These are phyloP conservation scores for Drosophila sturtevanti DNA, from an alignment of 1,140 invertebrate genomes.

Conservation along the genomic window DNA sequence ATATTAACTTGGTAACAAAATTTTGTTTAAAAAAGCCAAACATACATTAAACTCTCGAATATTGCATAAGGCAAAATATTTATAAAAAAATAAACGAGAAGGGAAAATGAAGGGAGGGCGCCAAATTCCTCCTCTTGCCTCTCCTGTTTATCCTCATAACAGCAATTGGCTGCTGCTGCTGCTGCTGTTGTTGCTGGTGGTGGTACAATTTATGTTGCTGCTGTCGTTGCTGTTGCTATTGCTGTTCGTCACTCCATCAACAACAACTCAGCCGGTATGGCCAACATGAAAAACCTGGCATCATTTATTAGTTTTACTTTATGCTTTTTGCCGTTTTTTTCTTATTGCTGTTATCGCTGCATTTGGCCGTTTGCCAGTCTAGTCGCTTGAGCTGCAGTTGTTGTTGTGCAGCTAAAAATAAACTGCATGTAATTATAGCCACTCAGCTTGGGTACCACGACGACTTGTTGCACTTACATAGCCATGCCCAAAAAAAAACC, in stretches of 20 bases:
- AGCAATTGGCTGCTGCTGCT: slow-evolving; percentile 5
- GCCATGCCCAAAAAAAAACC: slow-evolving; percentile 45
- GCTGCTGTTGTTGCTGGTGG: neutral
- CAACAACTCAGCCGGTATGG: slow-evolving; percentile 37
- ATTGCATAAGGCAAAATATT: slow-evolving; percentile 61
- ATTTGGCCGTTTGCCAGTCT: slow-evolving; percentile 55
- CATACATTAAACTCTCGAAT: slow-evolving; percentile 15
- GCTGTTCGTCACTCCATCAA: slow-evolving; percentile 50
- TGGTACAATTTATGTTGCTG: slow-evolving; percentile 13
- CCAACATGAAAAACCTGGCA: slow-evolving; percentile 58
- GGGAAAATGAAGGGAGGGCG: neutral
- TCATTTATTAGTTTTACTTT: slow-evolving; percentile 31
- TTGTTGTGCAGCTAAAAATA: slow-evolving; percentile 67
- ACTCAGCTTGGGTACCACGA: slow-evolving; percentile 8
- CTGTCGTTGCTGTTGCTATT: slow-evolving; percentile 23
- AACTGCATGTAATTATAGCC: slow-evolving; percentile 74
- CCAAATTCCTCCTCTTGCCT: neutral
- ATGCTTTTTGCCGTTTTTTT: slow-evolving; percentile 52
- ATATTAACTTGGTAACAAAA: slow-evolving; percentile 25
- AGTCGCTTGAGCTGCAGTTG: slow-evolving; percentile 19
- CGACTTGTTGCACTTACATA: slow-evolving; percentile 73
- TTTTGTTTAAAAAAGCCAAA: no score
- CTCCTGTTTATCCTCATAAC: neutral
- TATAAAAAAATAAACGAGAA: neutral
- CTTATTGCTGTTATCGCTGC: slow-evolving; percentile 58